Conservation (phyloP, 2,113 vertebrate species). For the Bujurquina vittata region DNA sequence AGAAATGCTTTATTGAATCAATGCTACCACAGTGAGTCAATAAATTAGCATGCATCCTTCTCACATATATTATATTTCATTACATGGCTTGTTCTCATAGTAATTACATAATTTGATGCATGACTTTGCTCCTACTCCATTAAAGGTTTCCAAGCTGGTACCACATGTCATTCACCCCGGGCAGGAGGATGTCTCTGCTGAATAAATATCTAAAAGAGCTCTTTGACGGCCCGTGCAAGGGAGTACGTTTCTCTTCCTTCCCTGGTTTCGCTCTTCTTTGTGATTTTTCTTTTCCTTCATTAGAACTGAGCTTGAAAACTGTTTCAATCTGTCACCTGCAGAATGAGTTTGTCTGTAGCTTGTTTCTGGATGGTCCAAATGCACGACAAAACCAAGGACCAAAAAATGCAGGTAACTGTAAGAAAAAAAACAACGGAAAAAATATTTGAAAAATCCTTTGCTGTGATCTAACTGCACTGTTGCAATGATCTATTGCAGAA, state of each 20-base stretch:
- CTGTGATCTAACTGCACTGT: neutral
- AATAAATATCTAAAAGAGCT: constrained; percentile 86
- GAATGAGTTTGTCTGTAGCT: constrained; percentile 85
- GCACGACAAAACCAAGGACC: constrained; percentile 17
- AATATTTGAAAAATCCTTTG: neutral
- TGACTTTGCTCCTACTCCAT: constrained; percentile 18
- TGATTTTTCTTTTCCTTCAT: neutral
- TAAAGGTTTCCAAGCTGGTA: constrained; percentile 85
- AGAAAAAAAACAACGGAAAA: neutral
- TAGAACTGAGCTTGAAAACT: neutral
- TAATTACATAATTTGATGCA: neutral
- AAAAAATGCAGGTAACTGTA: constrained; percentile 36
- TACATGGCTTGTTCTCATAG: neutral
- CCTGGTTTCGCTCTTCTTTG: neutral
- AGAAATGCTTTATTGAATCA: constrained; percentile 82
- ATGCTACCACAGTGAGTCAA: constrained; percentile 86
- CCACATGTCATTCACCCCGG: constrained; percentile 76
- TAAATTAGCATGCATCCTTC: neutral
- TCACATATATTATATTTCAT: neutral
- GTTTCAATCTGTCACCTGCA: constrained; percentile 56
- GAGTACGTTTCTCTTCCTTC: constrained; percentile 55
- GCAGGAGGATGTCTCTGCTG: constrained; percentile 80
- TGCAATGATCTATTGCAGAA: constrained; percentile 52
- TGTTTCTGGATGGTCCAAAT: constrained; percentile 85
- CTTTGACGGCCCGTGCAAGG: constrained; percentile 80